Conservation (phyloP, 2,113 vertebrate species). For the Irena cyanogastra region DNA sequence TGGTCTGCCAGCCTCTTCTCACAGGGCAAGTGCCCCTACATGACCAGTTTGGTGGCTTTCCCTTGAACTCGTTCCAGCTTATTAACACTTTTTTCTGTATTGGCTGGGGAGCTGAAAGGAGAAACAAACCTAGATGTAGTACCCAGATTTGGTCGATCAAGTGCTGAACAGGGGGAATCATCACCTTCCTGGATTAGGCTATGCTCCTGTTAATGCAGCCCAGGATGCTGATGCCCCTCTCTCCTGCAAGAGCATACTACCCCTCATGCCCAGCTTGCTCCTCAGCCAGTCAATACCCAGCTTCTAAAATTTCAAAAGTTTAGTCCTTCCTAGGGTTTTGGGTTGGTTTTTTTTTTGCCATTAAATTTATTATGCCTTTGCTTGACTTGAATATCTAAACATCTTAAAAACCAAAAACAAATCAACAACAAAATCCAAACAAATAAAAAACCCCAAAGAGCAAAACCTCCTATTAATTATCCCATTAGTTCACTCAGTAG, state of each 20-base stretch:
- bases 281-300: background rate
- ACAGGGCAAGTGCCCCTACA: background rate
- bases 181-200: background rate
- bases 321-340: background rate
- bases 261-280: background rate
- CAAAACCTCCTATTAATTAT: background rate
- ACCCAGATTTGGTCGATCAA: background rate
- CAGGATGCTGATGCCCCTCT: background rate
- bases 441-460: background rate
- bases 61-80: background rate
- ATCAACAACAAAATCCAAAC: background rate
- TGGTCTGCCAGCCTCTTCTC: background rate
- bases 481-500: background rate
- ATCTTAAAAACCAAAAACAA: background rate
- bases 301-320: background rate
- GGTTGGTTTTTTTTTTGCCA: background rate
- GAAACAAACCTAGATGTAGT: background rate
- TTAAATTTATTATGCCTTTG: background rate
- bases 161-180: background rate
- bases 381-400: background rate
- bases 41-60: background rate
- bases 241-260: fast-evolving
- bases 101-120: background rate
- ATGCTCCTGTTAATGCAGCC: fast-evolving
- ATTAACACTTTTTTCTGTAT: background rate